Evolutionary conservation across 2,888 invertebrate genomes (phyloP).

Genomic region (Caenorhabditis sp.): DNA sequence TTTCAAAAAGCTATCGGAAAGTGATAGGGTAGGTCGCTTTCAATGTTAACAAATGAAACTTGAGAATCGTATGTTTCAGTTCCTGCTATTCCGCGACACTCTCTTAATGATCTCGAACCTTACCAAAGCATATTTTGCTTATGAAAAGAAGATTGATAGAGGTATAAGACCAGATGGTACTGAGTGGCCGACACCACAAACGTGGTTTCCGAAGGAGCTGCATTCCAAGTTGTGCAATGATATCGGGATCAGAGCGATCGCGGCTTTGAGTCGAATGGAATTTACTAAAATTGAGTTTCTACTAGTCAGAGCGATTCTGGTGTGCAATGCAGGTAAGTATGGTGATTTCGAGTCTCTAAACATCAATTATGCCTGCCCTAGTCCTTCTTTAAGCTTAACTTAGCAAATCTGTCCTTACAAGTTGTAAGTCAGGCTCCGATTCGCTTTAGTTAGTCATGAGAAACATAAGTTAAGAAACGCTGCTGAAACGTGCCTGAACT

Average conservation of each 20-base stretch:
- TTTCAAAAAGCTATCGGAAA: constrained; percentile 42
- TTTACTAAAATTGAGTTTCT: constrained; percentile 49
- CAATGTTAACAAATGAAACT: no score
- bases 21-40: constrained; percentile 36
- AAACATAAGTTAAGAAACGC: no score
- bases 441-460: no score
- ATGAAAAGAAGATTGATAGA: constrained; percentile 43
- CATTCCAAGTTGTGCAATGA: constrained; percentile 4
- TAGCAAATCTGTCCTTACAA: neutral
- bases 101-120: constrained; percentile 46
- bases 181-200: constrained; percentile 7
- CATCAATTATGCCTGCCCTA: no score
- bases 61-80: no score
- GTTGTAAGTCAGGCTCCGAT: no score
- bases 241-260: constrained; percentile 29
- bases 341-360: neutral
- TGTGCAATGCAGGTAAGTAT: constrained; percentile 41
- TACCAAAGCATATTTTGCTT: constrained; percentile 22
- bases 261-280: constrained; percentile 23
- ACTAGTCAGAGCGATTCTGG: constrained; percentile 37
- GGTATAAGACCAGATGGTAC: constrained; percentile 39
- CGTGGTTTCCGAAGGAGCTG: constrained; percentile 22
- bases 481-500: no score
- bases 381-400: no score
- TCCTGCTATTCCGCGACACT: constrained; percentile 48